Evolutionary conservation across 2,888 invertebrate genomes (phyloP), one percentile per base, ranked within the genome.

Genomic region (Orgyia antiqua): DNA sequence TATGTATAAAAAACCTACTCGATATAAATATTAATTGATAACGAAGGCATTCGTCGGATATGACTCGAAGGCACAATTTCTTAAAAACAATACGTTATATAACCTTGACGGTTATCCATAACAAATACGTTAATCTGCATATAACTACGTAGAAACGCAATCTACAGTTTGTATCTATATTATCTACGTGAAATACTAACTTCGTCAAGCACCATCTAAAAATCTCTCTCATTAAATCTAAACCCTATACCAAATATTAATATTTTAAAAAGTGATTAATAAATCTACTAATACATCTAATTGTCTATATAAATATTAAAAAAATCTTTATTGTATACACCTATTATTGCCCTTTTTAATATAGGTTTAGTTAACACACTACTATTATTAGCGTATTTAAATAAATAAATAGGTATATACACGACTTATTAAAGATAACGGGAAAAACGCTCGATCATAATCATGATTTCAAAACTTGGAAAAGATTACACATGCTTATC

Each of bases 1-100:
- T 61, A 68, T 69, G 74, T 68, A 72, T 82, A 79, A 68, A 55
- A 29, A 68, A 58, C 58, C 75, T 78, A 78, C 71, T 68, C 69
- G 66, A 70, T 72, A 67, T 72, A 65, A n/a, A 59, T 63, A 58
- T 63, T 58, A 60, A 58, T 52, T 45, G 51, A 53, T 42, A 51
- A 47, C 62, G 69, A 83, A 83, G 82, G 80, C 82, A 77, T 70
- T 65, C 70, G 72, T 82, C 68, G 60, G 82, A 83, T 80, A 80
- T 84, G 83, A 83, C 76, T 75, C 60, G 68, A 84, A 86, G 84
- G 84, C 84, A 84, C 83, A 72, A 61, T 58, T 67, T 65, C 51
- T 57, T 52, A 67, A 64, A 70, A 54, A 61, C 62, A 60, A 62
- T 58, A 55, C 57, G 57, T 55, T 58, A 57, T 21, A 27, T 26